Evolutionary conservation across 1,140 invertebrate species (phyloP), one percentile per base, ranked within the genome.

Genomic region (Medauroidea extradentata): DNA sequence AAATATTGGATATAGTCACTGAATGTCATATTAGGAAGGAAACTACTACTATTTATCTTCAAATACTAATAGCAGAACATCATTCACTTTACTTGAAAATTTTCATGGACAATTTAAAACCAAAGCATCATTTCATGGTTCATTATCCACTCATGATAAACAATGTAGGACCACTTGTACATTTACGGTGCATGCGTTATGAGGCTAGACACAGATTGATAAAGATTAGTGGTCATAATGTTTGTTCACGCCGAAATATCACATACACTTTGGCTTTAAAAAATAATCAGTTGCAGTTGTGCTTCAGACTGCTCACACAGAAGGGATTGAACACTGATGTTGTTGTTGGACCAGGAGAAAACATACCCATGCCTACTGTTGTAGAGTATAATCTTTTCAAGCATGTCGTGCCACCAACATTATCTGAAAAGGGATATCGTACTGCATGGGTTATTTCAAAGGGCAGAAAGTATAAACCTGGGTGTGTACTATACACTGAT

Each of bases 131-230:
- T 34, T 34, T 34, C 66, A 66, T 64, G 67, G 67, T 64, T 64
- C 63, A 65, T 54, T 53, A 19, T 51, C 44, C 46, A 65, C 59
- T 48, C 5, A 58, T 14, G 42, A 39, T 50, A n/a, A 46, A 49
- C 11, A 24, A 38, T 5, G 16, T 25, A n/a, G 61, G 59, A 41
- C 49, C 51, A 21, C 29, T 64, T 9, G 52, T 62, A 14, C 23
- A 60, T 14, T 18, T 52, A 14, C 55, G 58, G 41, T 59, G 49
- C 3, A 69, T 71, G 57, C 46, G 57, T 55, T 71, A 60, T 64
- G 69, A 71, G 62, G 62, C 63, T 13, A 66, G 68, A 44, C 65
- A 69, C 56, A 64, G 63, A 58, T 55, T 65, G 48, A 59, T 63
- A 24, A 71, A 70, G 65, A 56, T 56, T 19, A 55, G 44, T 48